Conservation (phyloP, 2,113 vertebrate genomes). For the Circaetus cinerascens region DNA sequence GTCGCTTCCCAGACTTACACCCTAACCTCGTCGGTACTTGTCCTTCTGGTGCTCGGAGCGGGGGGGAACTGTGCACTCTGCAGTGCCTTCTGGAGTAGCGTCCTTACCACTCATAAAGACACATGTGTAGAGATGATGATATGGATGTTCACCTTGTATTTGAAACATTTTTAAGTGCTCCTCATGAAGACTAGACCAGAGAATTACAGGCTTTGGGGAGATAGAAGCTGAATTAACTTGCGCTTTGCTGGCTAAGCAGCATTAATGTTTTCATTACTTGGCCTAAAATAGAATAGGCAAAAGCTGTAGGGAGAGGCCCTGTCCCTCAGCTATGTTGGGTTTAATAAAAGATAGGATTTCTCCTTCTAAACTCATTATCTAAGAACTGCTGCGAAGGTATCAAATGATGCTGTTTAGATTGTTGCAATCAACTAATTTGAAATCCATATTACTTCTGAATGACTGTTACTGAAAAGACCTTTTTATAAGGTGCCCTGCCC, state of each 20-base stretch:
- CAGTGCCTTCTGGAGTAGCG: not conserved
- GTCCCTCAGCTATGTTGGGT: not conserved
- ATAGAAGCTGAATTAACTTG: not conserved
- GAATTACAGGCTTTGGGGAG: not conserved
- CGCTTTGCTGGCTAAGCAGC: not conserved
- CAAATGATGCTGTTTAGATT: not conserved
- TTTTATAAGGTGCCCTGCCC: not conserved
- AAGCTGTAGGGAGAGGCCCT: not conserved
- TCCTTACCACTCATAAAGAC: not conserved
- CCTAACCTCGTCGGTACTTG: not conserved
- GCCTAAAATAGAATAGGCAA: not conserved
- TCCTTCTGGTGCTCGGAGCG: not conserved
- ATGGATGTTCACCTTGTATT: not conserved
- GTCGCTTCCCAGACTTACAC: not conserved
- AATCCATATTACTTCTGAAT: not conserved
- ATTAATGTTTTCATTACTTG: not conserved
- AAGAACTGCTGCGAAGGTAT: not conserved
- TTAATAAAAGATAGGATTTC: constrained; percentile 8
- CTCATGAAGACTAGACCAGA: not conserved
- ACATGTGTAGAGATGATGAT: not conserved
- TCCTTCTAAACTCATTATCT: not conserved
- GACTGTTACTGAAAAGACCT: not conserved
- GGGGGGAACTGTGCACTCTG: not conserved
- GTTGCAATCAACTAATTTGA: not conserved
- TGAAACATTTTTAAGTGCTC: not conserved